Percentiles rank a stretch among this genome's conserved stretches.
phyloP scores from a whole-genome alignment of 2,888 invertebrate genomes.

The Ditula angustiorana region DNA sequence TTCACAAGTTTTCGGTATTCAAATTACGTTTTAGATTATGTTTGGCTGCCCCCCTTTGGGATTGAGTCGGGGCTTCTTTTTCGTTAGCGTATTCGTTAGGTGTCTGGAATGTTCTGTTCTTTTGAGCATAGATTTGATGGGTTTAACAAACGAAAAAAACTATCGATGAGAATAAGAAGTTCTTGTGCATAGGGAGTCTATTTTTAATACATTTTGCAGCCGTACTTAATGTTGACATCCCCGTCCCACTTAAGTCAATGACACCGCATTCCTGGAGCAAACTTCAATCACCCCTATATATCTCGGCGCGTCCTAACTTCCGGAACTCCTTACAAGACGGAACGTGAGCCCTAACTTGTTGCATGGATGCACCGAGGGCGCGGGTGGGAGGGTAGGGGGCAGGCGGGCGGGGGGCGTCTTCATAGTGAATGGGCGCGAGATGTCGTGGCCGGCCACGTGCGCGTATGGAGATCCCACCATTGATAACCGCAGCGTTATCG shows the following conservation, averaged over 20 bases:
- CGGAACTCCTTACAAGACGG: conserved; percentile 76
- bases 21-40: conserved; percentile 57
- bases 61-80: neutral
- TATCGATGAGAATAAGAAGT: neutral
- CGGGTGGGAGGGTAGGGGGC: conserved; percentile 61
- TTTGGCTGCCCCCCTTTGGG: conserved; percentile 29
- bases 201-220: neutral
- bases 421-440: conserved; percentile 85
- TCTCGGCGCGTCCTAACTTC: conserved; percentile 54
- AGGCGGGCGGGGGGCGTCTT: conserved; percentile 66
- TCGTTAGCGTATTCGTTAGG: neutral
- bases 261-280: conserved; percentile 33
- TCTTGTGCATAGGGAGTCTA: neutral
- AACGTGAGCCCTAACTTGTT: conserved; percentile 81
- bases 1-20: conserved; percentile 71
- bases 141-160: neutral
- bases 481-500: conserved; percentile 82
- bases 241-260: conserved; percentile 32
- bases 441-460: conserved; percentile 82
- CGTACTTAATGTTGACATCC: conserved; percentile 27
- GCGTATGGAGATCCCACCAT: conserved; percentile 84
- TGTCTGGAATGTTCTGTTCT: neutral
- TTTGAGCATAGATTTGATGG: neutral
- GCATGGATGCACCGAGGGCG: conserved; percentile 78
- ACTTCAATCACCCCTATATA: conserved; percentile 40